These are phyloP conservation scores for Sitodiplosis mosellana DNA, from an alignment of 1,140 invertebrate species.

Conservation along the genomic window DNA sequence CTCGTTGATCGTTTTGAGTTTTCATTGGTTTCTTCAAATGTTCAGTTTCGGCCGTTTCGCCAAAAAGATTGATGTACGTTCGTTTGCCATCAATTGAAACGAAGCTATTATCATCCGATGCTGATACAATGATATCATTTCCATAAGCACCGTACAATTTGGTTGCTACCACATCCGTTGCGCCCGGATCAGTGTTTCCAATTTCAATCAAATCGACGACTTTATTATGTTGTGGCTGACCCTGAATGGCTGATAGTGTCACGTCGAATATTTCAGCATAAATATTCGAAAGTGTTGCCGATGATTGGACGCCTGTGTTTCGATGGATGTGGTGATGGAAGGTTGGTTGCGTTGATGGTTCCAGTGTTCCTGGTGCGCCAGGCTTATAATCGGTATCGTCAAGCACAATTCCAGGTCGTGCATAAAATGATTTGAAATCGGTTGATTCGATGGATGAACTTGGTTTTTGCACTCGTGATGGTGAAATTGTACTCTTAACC, in stretches of 20 bases:
- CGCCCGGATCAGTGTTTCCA: constrained; percentile 26
- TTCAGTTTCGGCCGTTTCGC: constrained; percentile 31
- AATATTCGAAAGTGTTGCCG: constrained; percentile 20
- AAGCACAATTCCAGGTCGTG: constrained; percentile 60
- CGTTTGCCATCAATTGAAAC: constrained; percentile 83
- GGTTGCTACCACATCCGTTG: constrained; percentile 22
- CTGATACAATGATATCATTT: constrained; percentile 53
- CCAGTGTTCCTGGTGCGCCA: constrained; percentile 27
- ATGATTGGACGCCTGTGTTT: constrained; percentile 23
- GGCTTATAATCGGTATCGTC: constrained; percentile 64
- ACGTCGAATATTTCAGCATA: constrained; percentile 73
- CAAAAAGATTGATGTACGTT: constrained; percentile 71
- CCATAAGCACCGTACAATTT: constrained; percentile 23
- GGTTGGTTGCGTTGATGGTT: constrained; percentile 13
- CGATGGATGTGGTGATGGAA: constrained; percentile 23
- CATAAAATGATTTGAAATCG: constrained; percentile 31
- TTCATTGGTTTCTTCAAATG: neutral
- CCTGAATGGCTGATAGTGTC: constrained; percentile 70
- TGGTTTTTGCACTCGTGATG: neutral
- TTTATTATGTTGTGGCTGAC: constrained; percentile 34
- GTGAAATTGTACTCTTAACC: neutral
- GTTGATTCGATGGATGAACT: constrained; percentile 1
- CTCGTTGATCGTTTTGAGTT: too few species aligned
- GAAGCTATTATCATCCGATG: constrained; percentile 61
- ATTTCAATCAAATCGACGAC: too few species aligned